phyloP scores from a whole-genome alignment of 1,140 invertebrate genomes.

The Mylabris phalerata region DNA sequence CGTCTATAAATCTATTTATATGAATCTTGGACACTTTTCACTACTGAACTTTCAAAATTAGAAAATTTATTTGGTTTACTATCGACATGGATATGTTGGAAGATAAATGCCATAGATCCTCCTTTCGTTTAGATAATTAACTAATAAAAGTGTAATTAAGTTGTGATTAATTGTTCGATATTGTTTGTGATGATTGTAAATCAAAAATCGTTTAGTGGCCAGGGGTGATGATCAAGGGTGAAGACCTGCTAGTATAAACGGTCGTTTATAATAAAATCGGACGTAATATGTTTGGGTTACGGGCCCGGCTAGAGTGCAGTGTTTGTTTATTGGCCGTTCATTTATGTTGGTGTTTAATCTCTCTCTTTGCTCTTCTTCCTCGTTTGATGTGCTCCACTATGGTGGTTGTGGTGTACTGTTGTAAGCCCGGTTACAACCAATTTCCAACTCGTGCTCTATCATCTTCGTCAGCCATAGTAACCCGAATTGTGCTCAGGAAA shows the following conservation, averaged over 20 bases:
- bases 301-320: slow-evolving; percentile 16
- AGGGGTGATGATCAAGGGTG: no score
- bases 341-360: slow-evolving; percentile 34
- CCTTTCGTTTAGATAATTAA: no score
- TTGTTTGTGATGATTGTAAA: no score
- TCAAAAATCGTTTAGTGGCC: no score
- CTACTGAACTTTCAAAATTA: no score
- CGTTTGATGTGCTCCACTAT: neutral
- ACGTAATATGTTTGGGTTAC: slow-evolving; percentile 23
- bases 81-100: no score
- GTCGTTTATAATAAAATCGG: slow-evolving; percentile 14
- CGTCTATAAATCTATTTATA: slow-evolving; percentile 36
- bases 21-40: slow-evolving; percentile 27
- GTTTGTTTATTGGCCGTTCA: slow-evolving; percentile 35
- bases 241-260: neutral
- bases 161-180: no score
- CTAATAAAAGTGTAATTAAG: no score
- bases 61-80: no score
- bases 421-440: slow-evolving; percentile 15
- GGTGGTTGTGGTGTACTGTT: slow-evolving; percentile 12
- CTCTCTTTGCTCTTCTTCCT: slow-evolving; percentile 14
- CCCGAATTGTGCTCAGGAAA: slow-evolving; percentile 2
- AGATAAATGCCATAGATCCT: no score
- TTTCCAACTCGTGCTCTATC: slow-evolving; percentile 18
- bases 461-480: slow-evolving; percentile 7